phyloP scores from a whole-genome alignment of 1,140 invertebrate species.

The Lepidurus couesii region DNA sequence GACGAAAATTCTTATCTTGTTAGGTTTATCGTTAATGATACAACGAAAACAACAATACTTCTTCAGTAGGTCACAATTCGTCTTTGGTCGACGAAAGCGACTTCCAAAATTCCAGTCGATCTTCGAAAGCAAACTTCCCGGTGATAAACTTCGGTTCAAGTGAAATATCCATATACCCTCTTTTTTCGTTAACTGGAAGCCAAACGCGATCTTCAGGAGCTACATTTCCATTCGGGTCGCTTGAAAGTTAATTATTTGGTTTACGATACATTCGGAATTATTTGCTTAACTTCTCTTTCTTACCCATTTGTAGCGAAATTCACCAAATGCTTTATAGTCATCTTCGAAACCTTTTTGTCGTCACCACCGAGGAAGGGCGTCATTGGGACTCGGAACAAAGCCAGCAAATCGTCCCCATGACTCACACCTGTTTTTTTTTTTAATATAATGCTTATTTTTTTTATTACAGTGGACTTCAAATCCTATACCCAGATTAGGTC shows the following conservation, averaged over 20 bases:
- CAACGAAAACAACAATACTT: too few relatives aligned
- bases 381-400: neutral
- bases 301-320: slow-evolving; percentile 19
- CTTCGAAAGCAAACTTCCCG: neutral
- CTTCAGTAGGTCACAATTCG: neutral
- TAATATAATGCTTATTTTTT: neutral
- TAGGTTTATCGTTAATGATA: too few relatives aligned
- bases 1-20: too few relatives aligned
- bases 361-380: neutral
- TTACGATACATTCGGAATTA: neutral
- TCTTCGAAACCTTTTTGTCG: slow-evolving; percentile 22
- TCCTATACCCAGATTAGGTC: neutral
- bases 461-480: neutral
- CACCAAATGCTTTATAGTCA: neutral
- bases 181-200: neutral
- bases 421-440: slow-evolving; percentile 17
- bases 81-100: neutral
- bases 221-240: neutral
- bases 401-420: slow-evolving; percentile 13
- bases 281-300: too few relatives aligned
- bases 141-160: neutral
- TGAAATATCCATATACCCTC: neutral
- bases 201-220: slow-evolving; percentile 20
- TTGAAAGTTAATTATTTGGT: neutral
- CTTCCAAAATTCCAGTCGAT: neutral